A percentile compares a stretch with the other conserved stretches of the same genome.
phyloP scores from a whole-genome alignment of 1,140 invertebrate species.

The Aplysia californica region DNA sequence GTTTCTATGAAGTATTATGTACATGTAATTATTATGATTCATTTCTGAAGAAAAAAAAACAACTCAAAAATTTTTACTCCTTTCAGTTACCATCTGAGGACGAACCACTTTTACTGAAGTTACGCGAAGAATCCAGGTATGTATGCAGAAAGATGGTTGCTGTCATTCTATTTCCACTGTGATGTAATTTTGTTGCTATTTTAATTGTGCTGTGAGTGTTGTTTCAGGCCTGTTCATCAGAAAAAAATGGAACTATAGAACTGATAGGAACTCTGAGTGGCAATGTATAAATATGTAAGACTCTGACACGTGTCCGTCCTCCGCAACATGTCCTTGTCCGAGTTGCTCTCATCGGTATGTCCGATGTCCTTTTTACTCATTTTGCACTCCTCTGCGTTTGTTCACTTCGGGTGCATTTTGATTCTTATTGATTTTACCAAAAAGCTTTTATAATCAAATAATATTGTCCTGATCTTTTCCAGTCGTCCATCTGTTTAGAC shows the following conservation, averaged over 20 bases:
- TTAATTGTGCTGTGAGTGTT: too few species aligned
- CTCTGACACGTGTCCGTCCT: not conserved
- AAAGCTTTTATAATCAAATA: too few species aligned
- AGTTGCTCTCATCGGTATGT: too few species aligned
- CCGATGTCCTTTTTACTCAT: too few species aligned
- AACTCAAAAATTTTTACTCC: constrained; percentile 13
- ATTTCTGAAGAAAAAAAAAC: not conserved
- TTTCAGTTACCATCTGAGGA: constrained; percentile 78
- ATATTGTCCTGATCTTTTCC: too few species aligned
- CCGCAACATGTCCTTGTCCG: too few species aligned
- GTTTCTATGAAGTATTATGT: not conserved
- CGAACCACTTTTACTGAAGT: constrained; percentile 81
- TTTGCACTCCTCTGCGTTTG: too few species aligned
- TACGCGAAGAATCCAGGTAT: constrained; percentile 83
- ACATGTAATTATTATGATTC: not conserved
- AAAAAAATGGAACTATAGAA: too few species aligned
- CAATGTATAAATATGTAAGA: not conserved
- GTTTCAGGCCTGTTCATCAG: too few species aligned
- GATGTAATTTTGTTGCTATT: not conserved
- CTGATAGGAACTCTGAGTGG: not conserved
- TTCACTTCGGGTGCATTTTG: too few species aligned
- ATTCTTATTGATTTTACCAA: too few species aligned
- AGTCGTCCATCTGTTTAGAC: too few species aligned
- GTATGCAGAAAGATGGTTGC: not conserved
- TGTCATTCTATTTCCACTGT: not conserved